These are phyloP conservation scores for Oreohelix idahoensis DNA, from an alignment of 1,140 invertebrate genomes.

Conservation along the genomic window DNA sequence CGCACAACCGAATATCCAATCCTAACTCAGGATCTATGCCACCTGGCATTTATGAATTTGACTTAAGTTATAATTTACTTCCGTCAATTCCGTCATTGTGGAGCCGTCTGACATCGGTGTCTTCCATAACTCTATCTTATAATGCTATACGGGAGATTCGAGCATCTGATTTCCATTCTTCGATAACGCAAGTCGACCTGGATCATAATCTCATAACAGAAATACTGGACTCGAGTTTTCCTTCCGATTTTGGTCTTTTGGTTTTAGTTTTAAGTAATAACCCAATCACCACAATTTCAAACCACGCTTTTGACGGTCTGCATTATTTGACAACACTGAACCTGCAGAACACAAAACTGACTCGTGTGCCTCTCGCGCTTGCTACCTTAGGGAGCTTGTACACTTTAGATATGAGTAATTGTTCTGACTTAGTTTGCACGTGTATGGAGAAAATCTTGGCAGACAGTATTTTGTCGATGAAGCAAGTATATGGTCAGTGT, in stretches of 20 bases:
- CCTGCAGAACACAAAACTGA: background rate
- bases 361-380: background rate
- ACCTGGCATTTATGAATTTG: background rate
- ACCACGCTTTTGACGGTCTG: background rate
- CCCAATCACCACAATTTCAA: background rate
- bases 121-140: background rate
- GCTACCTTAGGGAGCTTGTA: background rate
- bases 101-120: background rate
- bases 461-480: background rate
- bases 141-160: background rate
- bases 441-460: background rate
- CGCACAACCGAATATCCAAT: background rate
- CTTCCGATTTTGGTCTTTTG: background rate
- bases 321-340: background rate
- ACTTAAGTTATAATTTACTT: background rate
- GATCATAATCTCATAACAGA: background rate
- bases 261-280: background rate
- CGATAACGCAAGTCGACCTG: background rate
- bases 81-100: background rate
- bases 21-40: background rate
- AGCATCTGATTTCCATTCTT: background rate
- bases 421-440: background rate
- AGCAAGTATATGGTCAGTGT: background rate
- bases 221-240: background rate
- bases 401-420: background rate